Percentiles rank a stretch among this genome's conserved stretches.
phyloP scores from a whole-genome alignment of 2,797 vertebrate species.

The Alauda arvensis region DNA sequence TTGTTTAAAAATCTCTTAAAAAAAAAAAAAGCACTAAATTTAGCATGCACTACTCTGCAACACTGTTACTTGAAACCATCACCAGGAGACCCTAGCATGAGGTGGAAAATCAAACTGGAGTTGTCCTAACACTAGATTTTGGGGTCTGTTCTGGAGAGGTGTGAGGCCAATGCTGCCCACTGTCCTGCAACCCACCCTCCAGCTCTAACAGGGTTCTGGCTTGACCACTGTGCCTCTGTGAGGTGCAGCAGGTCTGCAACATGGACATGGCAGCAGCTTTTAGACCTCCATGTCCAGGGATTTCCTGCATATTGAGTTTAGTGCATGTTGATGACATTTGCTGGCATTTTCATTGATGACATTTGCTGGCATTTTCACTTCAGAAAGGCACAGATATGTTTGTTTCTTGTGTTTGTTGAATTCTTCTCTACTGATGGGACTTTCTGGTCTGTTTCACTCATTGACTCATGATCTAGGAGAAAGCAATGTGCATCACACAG shows the following conservation, averaged over 20 bases:
- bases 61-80: neutral
- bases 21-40: neutral
- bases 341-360: neutral
- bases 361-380: neutral
- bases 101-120: neutral
- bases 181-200: neutral
- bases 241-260: neutral
- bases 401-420: neutral
- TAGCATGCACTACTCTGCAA: neutral
- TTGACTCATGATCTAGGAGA: neutral
- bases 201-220: neutral
- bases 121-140: neutral
- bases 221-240: neutral
- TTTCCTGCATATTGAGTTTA: neutral
- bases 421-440: neutral
- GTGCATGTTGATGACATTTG: neutral
- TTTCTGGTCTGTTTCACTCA: neutral
- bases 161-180: rapidly evolving
- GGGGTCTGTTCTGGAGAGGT: neutral
- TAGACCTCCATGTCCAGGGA: neutral
- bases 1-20: neutral
- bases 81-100: neutral
- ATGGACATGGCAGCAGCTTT: neutral
- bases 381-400: neutral
- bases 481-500: neutral